Evolutionary conservation across 1,140 invertebrate species (phyloP).

Genomic region (Pseudachorutes palmiensis): DNA sequence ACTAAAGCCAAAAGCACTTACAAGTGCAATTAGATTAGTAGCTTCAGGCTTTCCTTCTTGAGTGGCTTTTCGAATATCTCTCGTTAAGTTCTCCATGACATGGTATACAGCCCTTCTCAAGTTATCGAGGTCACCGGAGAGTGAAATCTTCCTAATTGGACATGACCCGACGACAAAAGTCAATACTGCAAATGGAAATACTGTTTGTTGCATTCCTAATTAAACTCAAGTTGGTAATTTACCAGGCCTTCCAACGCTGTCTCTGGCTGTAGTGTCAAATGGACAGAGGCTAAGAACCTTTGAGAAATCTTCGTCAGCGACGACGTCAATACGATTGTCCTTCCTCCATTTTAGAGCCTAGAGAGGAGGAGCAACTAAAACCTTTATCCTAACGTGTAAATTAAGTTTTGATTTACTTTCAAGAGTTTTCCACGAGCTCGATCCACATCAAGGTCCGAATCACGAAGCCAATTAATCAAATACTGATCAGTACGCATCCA

Average conservation of each 20-base stretch:
- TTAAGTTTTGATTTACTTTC: background rate
- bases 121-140: background rate
- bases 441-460: background rate
- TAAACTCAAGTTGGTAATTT: background rate
- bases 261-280: background rate
- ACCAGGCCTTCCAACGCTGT: background rate
- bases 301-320: background rate
- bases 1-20: background rate
- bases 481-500: constrained; percentile 1
- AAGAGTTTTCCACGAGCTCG: background rate
- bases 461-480: background rate
- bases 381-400: background rate
- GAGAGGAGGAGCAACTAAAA: too few species aligned
- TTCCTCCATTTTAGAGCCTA: background rate
- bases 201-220: background rate
- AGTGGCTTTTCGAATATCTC: background rate
- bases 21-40: background rate
- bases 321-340: background rate
- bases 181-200: background rate
- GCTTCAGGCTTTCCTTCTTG: background rate
- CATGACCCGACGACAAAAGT: background rate
- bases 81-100: background rate
- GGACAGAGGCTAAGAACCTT: background rate
- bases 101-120: background rate
- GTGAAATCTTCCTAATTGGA: background rate